These are phyloP conservation scores for Asteroscopus sphinx DNA, from an alignment of 2,888 invertebrate species.

Conservation along the genomic window DNA sequence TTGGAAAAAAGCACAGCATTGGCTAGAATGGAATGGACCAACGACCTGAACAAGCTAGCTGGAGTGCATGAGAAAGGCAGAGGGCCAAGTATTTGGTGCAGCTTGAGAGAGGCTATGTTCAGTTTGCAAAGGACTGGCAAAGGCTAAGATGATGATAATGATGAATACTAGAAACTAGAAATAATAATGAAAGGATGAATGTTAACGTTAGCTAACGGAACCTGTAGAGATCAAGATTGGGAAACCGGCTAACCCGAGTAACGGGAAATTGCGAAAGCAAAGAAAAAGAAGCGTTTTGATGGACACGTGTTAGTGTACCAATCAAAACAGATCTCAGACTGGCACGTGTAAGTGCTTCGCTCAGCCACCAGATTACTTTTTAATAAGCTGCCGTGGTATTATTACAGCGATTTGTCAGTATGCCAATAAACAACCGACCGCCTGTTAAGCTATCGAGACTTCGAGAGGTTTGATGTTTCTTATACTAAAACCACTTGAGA, in stretches of 20 bases:
- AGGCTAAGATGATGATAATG: too few species aligned
- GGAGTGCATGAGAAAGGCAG: too few species aligned
- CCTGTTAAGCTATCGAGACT: slow-evolving; percentile 5
- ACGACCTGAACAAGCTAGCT: too few species aligned
- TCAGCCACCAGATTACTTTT: slow-evolving; percentile 32
- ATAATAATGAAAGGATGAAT: too few species aligned
- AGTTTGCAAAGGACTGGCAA: too few species aligned
- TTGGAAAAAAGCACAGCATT: background rate
- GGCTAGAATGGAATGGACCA: too few species aligned
- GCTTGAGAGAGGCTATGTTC: too few species aligned
- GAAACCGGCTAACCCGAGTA: background rate
- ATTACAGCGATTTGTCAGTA: slow-evolving; percentile 43
- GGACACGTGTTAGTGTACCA: slow-evolving; percentile 18
- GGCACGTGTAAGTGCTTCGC: slow-evolving; percentile 16
- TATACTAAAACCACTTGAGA: slow-evolving; percentile 40
- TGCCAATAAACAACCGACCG: slow-evolving; percentile 45
- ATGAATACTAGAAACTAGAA: too few species aligned
- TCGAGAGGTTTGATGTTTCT: slow-evolving; percentile 39
- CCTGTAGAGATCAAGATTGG: background rate
- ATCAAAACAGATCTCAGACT: slow-evolving; percentile 23
- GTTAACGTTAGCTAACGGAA: too few species aligned
- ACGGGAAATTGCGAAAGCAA: background rate
- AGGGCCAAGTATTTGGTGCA: too few species aligned
- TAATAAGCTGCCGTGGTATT: slow-evolving; percentile 28
- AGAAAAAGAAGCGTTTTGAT: slow-evolving; percentile 27